These are phyloP conservation scores for Nymphalis io DNA, from an alignment of 1,140 invertebrate genomes.

Conservation along the genomic window DNA sequence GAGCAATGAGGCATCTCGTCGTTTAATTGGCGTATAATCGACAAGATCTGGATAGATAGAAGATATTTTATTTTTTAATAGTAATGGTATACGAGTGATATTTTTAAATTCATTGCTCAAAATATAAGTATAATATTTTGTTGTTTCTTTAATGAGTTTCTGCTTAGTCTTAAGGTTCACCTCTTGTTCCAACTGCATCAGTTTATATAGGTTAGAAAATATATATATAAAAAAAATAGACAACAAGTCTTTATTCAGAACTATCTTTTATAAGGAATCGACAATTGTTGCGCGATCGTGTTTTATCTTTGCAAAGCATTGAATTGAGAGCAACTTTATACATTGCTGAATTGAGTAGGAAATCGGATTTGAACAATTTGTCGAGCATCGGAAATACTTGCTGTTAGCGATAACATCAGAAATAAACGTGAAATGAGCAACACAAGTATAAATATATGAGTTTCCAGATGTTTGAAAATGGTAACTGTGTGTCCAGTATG, in stretches of 20 bases:
- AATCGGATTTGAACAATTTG: background rate
- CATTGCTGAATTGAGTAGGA: constrained; percentile 7
- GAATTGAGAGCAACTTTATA: background rate
- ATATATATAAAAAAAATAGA: background rate
- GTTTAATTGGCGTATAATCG: too few species aligned
- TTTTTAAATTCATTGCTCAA: too few species aligned
- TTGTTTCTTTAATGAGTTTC: too few species aligned
- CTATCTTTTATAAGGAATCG: constrained; percentile 10
- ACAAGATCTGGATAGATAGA: too few species aligned
- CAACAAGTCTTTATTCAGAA: background rate
- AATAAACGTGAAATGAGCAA: background rate
- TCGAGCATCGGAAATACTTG: background rate
- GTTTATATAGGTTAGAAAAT: too few species aligned
- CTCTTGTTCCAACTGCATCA: too few species aligned
- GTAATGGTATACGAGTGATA: too few species aligned
- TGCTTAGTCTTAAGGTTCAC: too few species aligned
- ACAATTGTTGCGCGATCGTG: constrained; percentile 1
- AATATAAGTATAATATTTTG: too few species aligned
- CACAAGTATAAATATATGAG: background rate
- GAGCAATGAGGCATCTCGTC: too few species aligned
- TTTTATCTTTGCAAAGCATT: constrained; percentile 12
- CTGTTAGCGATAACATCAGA: background rate
- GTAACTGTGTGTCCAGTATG: too few species aligned
- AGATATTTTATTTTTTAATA: too few species aligned
- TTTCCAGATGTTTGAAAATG: background rate